Evolutionary conservation across 1,140 invertebrate genomes (phyloP), one percentile per base, ranked within the genome.

Genomic region (Listronotus oregonensis): DNA sequence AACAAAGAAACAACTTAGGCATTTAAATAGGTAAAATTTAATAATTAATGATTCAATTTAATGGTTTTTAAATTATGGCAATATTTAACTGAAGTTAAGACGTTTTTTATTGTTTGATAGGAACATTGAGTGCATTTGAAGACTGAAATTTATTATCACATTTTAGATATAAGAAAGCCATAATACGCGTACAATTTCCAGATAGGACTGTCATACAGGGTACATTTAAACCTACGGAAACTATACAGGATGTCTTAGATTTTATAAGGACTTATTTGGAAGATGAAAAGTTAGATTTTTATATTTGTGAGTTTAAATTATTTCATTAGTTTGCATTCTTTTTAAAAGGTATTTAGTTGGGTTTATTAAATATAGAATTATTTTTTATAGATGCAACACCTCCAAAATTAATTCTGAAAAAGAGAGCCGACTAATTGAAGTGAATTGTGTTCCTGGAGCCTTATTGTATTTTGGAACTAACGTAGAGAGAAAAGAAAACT

Each of bases 101-200:
- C n/a, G n/a, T n/a, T n/a, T n/a, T n/a, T n/a, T n/a, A n/a, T n/a
- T 27, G 21, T 27, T 27, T 27, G 21, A 27, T 27, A 27, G 5
- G 1, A 27, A 27, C 21, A 27, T 27, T 27, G 5, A 27, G 1
- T 27, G 5, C 21, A 27, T 5, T 27, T 27, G 21, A 5, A 27
- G 21, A 3, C 21, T 27, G 2, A 27, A 27, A 27, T 3, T 1
- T 27, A 27, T 27, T 27, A 27, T 27, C 8, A 32, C 10, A 18
- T 63, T 54, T 34, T 21, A 63, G 85, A 61, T 93, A 94, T 76
- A 86, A 87, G 68, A 83, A 86, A 73, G 85, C 87, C 46, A 85
- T 93, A 9, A 87, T 95, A 46, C 80, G 92, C 50, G 83, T 95
- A 70, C 87, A 90, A 73, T 95, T 95, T 79, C 90, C 91, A 3